Conservation (phyloP, 1,140 invertebrate species). For the Cheumatopsyche charites region DNA sequence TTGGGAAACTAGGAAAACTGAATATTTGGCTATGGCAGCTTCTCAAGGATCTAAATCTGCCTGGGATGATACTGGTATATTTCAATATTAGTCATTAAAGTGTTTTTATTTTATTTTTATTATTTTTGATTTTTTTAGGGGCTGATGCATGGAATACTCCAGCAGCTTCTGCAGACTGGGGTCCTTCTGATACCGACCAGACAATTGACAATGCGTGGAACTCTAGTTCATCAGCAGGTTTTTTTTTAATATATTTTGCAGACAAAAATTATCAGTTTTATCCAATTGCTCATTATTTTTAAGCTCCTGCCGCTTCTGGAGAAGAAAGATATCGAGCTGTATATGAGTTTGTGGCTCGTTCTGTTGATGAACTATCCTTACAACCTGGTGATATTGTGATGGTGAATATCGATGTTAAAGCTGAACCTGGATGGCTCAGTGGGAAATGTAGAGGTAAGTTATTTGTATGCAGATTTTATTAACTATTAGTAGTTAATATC, state of each 20-base stretch:
- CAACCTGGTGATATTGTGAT: constrained; percentile 93
- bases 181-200: constrained; percentile 52
- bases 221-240: constrained; percentile 20
- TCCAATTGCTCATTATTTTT: constrained; percentile 11
- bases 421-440: constrained; percentile 96
- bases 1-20: constrained; percentile 65
- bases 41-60: constrained; percentile 54
- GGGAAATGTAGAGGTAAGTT: constrained; percentile 80
- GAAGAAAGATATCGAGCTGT: constrained; percentile 82
- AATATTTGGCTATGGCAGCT: constrained; percentile 52
- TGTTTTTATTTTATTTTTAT: too few species aligned
- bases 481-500: constrained; percentile 19
- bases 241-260: background rate
- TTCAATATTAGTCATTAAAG: background rate
- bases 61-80: constrained; percentile 52
- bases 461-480: background rate
- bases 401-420: constrained; percentile 83
- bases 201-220: constrained; percentile 6
- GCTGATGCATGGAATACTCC: constrained; percentile 53
- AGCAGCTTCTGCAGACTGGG: constrained; percentile 51
- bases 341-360: constrained; percentile 92
- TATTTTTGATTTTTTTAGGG: constrained; percentile 49
- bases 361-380: constrained; percentile 92
- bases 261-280: background rate
- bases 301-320: constrained; percentile 45